Evolutionary conservation across 2,113 vertebrate genomes (phyloP), one percentile per base, ranked within the genome.

Genomic region (Erythrocercus mccallii): DNA sequence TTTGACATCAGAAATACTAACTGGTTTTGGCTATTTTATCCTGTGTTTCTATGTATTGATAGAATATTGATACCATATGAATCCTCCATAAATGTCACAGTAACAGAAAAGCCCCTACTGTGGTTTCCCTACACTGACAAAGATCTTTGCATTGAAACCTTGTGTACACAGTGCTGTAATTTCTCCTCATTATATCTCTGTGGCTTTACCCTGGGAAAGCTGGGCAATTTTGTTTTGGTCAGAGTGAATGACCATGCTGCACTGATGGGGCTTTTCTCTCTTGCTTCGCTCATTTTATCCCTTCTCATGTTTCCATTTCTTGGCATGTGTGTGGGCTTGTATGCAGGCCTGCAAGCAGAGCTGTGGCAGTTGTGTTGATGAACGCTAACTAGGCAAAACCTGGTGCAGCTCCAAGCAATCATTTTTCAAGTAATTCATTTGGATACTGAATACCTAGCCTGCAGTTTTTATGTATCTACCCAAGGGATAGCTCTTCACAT

Each of bases 371-470:
- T 2, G 0, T 71, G 38, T 56, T 86, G 58, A 58, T 94, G 82
- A 95, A 94, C 86, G 82, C 38, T 81, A 88, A 92, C 30, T 23
- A 86, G 58, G 24, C 14, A 78, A 96, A 93, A 81, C 4, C 42
- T 93, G 82, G 47, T 94, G 60, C 31, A 74, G 60, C 27, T 94
- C 76, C 82, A 93, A 70, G 80, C 77, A 86, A 86, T 83, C 11
- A 73, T 86, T 93, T 70, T 86, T 8, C 51, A 60, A 90, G 33
- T 81, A 90, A 83, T 93, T 92, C 3, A 30, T 66, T 50, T 74
- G 44, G 85, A 90, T 78, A 56, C 24, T 51, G 30, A 92, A 92
- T 62, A 73, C 5, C 9, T 69, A 74, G 68, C 10, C 51, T 81
- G 50, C 11, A 83, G 35, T 66, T 94, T 93, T 78, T 61, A 38